Base-by-base conservation (phyloP, 2,113 vertebrate genomes). In the Ptychochromis oligacanthus region DNA sequence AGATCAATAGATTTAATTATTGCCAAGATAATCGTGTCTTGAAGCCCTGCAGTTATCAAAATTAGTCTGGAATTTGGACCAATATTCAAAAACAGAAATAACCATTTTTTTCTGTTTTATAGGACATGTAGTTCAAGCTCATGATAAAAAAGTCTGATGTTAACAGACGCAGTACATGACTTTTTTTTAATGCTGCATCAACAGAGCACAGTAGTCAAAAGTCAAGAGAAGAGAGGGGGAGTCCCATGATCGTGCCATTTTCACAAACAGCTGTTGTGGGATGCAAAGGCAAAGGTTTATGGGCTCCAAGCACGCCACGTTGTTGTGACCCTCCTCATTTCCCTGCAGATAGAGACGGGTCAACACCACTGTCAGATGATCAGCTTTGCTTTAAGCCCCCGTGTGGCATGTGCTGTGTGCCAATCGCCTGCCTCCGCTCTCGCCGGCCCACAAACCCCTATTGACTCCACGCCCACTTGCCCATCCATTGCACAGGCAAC, bases 391-490 rank as follows among this genome's bases (percentile, higher is more conserved):
- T 64, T 54, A 20, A 75, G 77, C 88, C 78, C 81, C 87, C 75
- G 20, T 82, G 87, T 22, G 18, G 88, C 75, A 65, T 72, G 78
- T 18, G 83, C 55, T 87, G 72, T 40, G 84, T 90, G 90, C 89
- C 91, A 92, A 91, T 88, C 84, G 70, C 75, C 94, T 86, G 87
- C 93, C 92, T 93, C 93, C 87, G 72, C 89, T 91, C 86, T 83
- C 89, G 75, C 83, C 92, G 76, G 81, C 93, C 93, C 93, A 93
- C 91, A 92, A 93, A 87, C 90, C 93, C 88, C 89, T 82, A 91
- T 81, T 90, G 93, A 94, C 93, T 92, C 87, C 90, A 88, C 91
- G 77, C 92, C 93, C 90, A 95, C 94, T 87, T 80, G 78, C 87
- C 88, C 86, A 76, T 90, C 91, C 62, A 89, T 81, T 58, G 87